Evolutionary conservation across 2,888 invertebrate species (phyloP).

Genomic region (Lasioglossum morio): DNA sequence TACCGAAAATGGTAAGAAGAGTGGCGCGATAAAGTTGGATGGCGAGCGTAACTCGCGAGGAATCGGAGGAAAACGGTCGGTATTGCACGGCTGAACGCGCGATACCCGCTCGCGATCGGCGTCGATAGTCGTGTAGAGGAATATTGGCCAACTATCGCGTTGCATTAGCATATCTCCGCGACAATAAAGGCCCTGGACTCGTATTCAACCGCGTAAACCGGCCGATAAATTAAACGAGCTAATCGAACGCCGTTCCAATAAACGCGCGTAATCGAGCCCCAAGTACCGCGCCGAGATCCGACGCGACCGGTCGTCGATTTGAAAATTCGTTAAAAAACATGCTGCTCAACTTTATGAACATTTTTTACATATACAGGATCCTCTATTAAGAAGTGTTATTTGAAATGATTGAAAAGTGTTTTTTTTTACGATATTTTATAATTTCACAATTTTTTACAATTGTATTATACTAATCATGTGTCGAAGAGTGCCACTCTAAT

Average conservation of each 20-base stretch:
- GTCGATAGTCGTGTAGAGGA: slow-evolving; percentile 38
- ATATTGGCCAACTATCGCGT: slow-evolving; percentile 62
- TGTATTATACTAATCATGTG: too few species aligned
- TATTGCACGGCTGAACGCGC: slow-evolving; percentile 16
- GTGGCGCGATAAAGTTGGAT: slow-evolving; percentile 15
- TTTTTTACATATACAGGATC: too few species aligned
- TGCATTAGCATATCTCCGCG: slow-evolving; percentile 70
- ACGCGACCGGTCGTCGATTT: slow-evolving; percentile 17
- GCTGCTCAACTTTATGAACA: too few species aligned
- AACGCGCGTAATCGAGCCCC: slow-evolving; percentile 64
- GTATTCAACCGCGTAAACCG: slow-evolving; percentile 57
- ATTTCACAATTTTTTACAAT: too few species aligned
- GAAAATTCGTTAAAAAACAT: slow-evolving; percentile 36
- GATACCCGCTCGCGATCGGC: slow-evolving; percentile 41
- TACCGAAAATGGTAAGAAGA: background rate
- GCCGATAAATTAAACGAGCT: slow-evolving; percentile 69
- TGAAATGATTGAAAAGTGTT: too few species aligned
- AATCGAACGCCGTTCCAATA: slow-evolving; percentile 68
- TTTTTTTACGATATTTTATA: too few species aligned
- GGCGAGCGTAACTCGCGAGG: slow-evolving; percentile 23
- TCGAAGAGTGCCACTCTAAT: too few species aligned
- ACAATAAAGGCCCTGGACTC: slow-evolving; percentile 60
- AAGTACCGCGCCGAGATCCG: slow-evolving; percentile 56
- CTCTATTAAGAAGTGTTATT: too few species aligned
- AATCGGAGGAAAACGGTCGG: slow-evolving; percentile 19